Base-by-base conservation (phyloP, 2,797 vertebrate genomes). In the Oreochromis grahami region DNA sequence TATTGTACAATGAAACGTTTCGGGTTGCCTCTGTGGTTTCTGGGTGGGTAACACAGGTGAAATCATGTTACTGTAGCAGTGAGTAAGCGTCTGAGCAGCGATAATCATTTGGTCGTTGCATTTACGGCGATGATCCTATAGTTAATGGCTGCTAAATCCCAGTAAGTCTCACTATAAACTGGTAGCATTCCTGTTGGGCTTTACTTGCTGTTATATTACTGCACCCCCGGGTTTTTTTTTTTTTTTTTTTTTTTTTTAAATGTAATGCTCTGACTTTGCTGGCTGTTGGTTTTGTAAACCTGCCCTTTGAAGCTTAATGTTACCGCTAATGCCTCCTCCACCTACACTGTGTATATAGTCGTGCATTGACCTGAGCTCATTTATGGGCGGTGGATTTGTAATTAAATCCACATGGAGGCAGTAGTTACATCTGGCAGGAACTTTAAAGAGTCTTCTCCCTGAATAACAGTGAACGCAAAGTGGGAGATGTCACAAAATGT, bases 1-100 rank as follows among this genome's bases (percentile, higher is more conserved):
- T 96, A 96, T 96, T 96, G 96, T 95, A 95, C 94, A 95, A 95
- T 94, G 89, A 92, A 81, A 85, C 38, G 65, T 86, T 79, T 89
- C 79, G 9, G 3, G 90, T 82, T 88, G 79, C 17, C 32, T 95
- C 26, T 87, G 80, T 90, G 74, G 36, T 76, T 79, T 85, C 80
- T 79, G 12, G 79, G 26, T n/a, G 14, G 14, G 56, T 72, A 51
- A 5, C 15, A n/a, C 12, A 13, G 38, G 51, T 55, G 65, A 29
- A 70, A 15, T 68, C 43, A 32, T 80, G 19, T 76, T 84, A 29
- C 53, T 45, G 50, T 24, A 50, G 26, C 29, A 32, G 72, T 65
- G 7, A 19, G 19, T 58, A 26, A 60, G 70, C 43, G 24, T 26
- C 55, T 52, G 24, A 36, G 29, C 41, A 52, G 8, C 15, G 4